Evolutionary conservation across 1,140 invertebrate species (phyloP), one percentile per base, ranked within the genome.

Genomic region (Aphis gossypii): DNA sequence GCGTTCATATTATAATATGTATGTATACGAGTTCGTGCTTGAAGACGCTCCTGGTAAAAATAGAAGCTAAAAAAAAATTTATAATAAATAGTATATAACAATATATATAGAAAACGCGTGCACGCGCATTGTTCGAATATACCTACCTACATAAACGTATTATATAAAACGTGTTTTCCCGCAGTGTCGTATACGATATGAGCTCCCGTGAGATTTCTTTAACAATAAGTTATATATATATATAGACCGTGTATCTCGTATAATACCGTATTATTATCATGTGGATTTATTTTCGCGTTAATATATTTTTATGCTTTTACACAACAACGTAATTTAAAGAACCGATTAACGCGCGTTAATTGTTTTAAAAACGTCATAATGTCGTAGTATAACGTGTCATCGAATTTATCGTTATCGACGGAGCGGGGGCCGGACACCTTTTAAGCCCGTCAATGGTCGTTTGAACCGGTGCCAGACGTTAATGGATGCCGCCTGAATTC

Each of bases 391-490:
- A n/a, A 18, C 30, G 30, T 56, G 88, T 56, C 18, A 3, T 56
- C 51, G 11, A 89, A 38, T 89, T 56, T 21, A 88, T 88, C 84
- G 21, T 46, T 46, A n/a, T n/a, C 44, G 44, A 44, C 25, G n/a
- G 60, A 25, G 60, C 25, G 23, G 86, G 86, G n/a, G 30, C 11
- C 1, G 44, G 86, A 46, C 30, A 88, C 23, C 20, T 25, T n/a
- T 76, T 41, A 23, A 89, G 54, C 51, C 35, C 35, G 21, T 56
- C 51, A 56, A 56, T 89, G 88, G 51, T 35, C 23, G 48, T 89
- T 89, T 89, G 88, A 89, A 89, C 88, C 51, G 35, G 11, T 89
- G 88, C 88, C 88, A 89, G 88, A 89, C 35, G 35, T 56, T 89
- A 89, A 89, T 89, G 51, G 51, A 56, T 1, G 88, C n/a, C 18